Base-by-base conservation (phyloP, 1,140 invertebrate genomes). In the Pseudomyrmex pallidus region DNA sequence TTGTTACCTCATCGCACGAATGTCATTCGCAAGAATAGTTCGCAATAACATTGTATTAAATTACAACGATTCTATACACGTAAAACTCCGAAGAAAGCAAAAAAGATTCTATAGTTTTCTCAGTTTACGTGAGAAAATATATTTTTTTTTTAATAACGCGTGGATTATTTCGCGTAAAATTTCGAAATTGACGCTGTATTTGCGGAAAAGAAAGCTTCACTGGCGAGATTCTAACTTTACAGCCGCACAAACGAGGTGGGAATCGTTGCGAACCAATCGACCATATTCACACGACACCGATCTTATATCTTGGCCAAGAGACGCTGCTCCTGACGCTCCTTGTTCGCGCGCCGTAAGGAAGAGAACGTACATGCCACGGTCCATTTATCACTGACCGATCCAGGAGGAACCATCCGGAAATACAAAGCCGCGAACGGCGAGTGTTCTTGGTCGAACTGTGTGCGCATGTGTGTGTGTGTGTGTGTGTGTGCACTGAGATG, bases 351-450 rank as follows among this genome's bases (percentile, higher is more conserved):
- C 52, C 52, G 54, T 61, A 74, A 89, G 85, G 74, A 89, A 87
- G 84, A 74, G 83, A 74, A 74, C 59, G 44, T 62, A 82, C 15
- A 67, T 66, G n/a, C 83, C 52, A 57, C 17, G 82, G 59, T 85
- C 90, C 89, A 91, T 91, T 91, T 91, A 87, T 91, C 90, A 89
- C 90, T 91, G 90, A 91, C 90, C 85, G 72, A 83, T 78, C 77
- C 90, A 91, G 90, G 80, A 89, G 87, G 73, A 90, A 70, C 87
- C 67, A 78, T 52, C 66, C 83, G 80, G 83, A 90, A 90, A 87
- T 87, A 88, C 88, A 89, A 90, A 90, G 86, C 87, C 84, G 64
- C 74, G 83, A 90, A 90, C 78, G 17, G 66, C 84, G 72, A 35
- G 56, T 89, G 68, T 80, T 88, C 87, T 78, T 25, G 84, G 64